Conservation (phyloP, 2,888 invertebrate species). For the Lithosia quadra region DNA sequence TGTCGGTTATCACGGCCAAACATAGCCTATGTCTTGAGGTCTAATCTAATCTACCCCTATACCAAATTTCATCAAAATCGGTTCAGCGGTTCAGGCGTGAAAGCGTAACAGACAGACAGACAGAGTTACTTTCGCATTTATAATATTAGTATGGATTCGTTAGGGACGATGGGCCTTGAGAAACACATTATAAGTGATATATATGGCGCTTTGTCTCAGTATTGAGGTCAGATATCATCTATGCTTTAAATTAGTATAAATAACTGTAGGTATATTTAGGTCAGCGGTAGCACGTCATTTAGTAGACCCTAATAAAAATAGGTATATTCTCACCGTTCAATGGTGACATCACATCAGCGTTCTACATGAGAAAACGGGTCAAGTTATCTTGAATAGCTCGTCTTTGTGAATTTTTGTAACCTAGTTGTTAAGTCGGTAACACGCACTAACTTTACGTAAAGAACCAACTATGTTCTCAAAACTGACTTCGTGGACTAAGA, state of each 20-base stretch:
- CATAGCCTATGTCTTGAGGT: no score
- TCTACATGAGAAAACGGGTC: background rate
- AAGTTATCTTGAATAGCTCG: background rate
- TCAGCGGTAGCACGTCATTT: conserved; percentile 26
- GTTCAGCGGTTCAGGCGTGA: no score
- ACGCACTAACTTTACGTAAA: background rate
- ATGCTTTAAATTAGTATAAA: conserved; percentile 20
- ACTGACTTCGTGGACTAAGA: no score
- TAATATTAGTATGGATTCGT: background rate
- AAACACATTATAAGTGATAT: background rate
- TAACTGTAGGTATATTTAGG: no score
- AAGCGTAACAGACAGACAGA: no score
- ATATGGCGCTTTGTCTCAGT: background rate
- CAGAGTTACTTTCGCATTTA: no score
- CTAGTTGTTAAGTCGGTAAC: background rate
- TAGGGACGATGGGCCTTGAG: background rate
- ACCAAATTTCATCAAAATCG: no score
- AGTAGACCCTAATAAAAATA: conserved; percentile 16
- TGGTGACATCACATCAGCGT: background rate
- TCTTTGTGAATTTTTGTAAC: background rate
- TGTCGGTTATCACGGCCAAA: no score
- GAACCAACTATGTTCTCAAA: background rate
- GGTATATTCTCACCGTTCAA: conserved; percentile 1
- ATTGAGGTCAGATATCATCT: conserved; percentile 15
- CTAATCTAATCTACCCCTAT: no score